phyloP scores from a whole-genome alignment of 1,140 invertebrate species.

The Antheraea mylitta region DNA sequence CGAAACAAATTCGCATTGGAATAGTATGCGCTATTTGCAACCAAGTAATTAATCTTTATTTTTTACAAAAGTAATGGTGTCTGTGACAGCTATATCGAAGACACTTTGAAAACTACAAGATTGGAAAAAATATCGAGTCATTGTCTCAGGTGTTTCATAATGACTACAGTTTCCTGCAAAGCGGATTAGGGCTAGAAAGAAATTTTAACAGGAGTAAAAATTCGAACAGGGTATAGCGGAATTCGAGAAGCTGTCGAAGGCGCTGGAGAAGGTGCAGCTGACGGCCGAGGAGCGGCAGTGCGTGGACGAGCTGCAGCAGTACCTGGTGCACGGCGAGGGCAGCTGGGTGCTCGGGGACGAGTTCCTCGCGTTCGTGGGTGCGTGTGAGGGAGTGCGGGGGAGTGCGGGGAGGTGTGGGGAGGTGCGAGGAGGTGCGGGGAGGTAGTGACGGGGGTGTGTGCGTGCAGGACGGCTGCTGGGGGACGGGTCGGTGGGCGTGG shows the following conservation, averaged over 20 bases:
- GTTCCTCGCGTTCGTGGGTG: conserved; percentile 90
- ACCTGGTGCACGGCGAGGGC: conserved; percentile 92
- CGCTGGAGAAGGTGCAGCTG: conserved; percentile 49
- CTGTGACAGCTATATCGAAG: no score
- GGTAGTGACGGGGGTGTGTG: conserved; percentile 25
- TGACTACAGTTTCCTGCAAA: no score
- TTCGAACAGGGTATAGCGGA: conserved; percentile 48
- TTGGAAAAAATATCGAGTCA: no score
- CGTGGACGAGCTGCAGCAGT: conserved; percentile 90
- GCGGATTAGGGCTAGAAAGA: no score
- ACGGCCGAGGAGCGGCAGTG: conserved; percentile 84
- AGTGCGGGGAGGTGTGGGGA: conserved; percentile 81
- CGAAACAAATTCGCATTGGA: no score
- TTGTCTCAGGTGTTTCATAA: no score
- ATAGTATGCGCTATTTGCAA: no score
- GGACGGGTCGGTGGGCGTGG: conserved; percentile 79
- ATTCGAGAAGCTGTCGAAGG: conserved; percentile 52
- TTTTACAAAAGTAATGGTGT: no score
- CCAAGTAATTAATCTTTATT: no score
- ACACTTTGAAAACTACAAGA: no score
- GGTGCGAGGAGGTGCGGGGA: no score
- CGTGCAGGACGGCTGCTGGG: conserved; percentile 82
- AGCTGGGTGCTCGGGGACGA: conserved; percentile 95
- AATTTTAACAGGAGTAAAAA: no score
- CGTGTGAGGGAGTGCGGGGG: conserved; percentile 32